Conservation (phyloP, 2,888 invertebrate species). For the Polyommatus icarus region DNA sequence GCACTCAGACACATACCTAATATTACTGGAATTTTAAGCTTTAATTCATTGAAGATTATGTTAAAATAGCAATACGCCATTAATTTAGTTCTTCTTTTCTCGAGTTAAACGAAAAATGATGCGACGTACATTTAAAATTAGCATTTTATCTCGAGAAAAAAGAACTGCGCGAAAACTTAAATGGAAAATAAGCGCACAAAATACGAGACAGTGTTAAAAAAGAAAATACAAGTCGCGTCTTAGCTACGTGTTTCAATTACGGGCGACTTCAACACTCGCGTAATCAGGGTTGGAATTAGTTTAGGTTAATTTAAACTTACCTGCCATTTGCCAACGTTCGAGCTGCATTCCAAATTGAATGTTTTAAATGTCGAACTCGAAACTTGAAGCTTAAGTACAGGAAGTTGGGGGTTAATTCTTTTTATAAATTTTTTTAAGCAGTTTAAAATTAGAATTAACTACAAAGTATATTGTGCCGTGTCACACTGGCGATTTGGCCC, state of each 20-base stretch:
- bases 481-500: too few species aligned
- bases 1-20: too few species aligned
- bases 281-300: conserved; percentile 28
- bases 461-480: too few species aligned
- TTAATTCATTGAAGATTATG: too few species aligned
- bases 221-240: conserved; percentile 12
- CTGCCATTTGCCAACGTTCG: conserved; percentile 16
- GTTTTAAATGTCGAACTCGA: conserved; percentile 28
- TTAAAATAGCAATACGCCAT: too few species aligned
- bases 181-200: conserved; percentile 29
- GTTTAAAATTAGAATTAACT: too few species aligned
- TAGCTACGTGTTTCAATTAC: conserved; percentile 29
- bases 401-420: not conserved
- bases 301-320: conserved; percentile 29
- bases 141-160: not conserved
- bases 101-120: not conserved
- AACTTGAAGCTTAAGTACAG: not conserved
- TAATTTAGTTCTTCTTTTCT: not conserved
- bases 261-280: conserved; percentile 25
- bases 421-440: too few species aligned
- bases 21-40: too few species aligned
- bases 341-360: conserved; percentile 18
- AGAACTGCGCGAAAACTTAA: conserved; percentile 9
- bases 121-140: not conserved
- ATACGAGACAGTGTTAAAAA: conserved; percentile 19